Percentiles rank a stretch among this genome's conserved stretches.
These are phyloP conservation scores for Scaptomyza pallida DNA, from an alignment of 1,140 invertebrate species.

Conservation along the genomic window DNA sequence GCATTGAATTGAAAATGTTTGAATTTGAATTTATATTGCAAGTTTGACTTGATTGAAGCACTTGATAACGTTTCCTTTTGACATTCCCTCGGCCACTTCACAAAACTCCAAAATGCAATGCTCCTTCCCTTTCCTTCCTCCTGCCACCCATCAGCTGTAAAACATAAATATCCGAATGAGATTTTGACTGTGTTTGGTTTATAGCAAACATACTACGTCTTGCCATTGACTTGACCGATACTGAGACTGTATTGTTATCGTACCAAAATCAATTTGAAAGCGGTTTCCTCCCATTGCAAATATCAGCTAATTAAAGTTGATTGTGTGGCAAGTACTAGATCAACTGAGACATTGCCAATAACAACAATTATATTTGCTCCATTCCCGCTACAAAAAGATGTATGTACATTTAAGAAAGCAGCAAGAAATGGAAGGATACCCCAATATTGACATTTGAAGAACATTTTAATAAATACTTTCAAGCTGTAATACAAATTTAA, in stretches of 20 bases:
- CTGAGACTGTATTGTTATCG: conserved; percentile 14
- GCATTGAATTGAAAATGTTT: conserved; percentile 82
- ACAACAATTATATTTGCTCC: too few species aligned
- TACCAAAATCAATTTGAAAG: conserved; percentile 7
- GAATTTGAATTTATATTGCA: conserved; percentile 82
- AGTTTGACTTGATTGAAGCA: conserved; percentile 80
- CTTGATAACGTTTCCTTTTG: conserved; percentile 78
- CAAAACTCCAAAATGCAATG: background rate
- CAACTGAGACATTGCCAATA: conserved; percentile 5
- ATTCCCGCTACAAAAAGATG: too few species aligned
- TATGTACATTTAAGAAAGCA: too few species aligned
- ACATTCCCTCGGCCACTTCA: conserved; percentile 46
- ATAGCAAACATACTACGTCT: conserved; percentile 38
- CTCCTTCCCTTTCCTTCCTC: too few species aligned
- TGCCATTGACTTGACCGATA: conserved; percentile 30
- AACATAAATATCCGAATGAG: conserved; percentile 4
- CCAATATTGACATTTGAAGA: too few species aligned
- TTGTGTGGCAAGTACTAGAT: conserved; percentile 11
- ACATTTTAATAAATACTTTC: too few species aligned
- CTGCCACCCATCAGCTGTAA: background rate
- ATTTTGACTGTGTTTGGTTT: conserved; percentile 16
- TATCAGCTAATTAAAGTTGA: conserved; percentile 17
- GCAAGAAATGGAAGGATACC: too few species aligned
- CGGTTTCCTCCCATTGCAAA: background rate
- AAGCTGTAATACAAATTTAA: too few species aligned